Percentiles rank a stretch among this genome's conserved stretches.
These are phyloP conservation scores for Ricordea florida DNA, from an alignment of 92 coral and sea anemone genomes.

Conservation along the genomic window DNA sequence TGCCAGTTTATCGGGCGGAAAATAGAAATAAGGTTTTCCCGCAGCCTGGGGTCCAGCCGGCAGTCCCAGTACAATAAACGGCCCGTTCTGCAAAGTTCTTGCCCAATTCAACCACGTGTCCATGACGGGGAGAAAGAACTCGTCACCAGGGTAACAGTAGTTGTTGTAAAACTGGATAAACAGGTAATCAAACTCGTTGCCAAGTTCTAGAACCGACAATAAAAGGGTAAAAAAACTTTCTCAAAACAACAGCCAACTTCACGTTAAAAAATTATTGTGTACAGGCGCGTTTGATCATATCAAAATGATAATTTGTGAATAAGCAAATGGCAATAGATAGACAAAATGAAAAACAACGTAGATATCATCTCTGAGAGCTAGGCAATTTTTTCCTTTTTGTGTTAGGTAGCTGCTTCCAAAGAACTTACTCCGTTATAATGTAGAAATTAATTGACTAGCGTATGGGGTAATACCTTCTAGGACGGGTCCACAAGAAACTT, in stretches of 20 bases:
- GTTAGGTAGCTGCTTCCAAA: too few relatives aligned
- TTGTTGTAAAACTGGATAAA: slow-evolving; percentile 89
- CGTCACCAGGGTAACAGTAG: slow-evolving; percentile 84
- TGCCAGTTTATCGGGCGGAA: slow-evolving; percentile 80
- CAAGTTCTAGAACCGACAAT: slow-evolving; percentile 48
- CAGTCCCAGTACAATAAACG: slow-evolving; percentile 75
- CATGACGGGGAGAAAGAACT: slow-evolving; percentile 69
- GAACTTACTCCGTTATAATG: too few relatives aligned
- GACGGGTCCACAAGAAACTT: slow-evolving; percentile 85
- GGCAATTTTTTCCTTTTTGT: too few relatives aligned
- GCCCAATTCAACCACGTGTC: slow-evolving; percentile 86
- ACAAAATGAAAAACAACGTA: too few relatives aligned
- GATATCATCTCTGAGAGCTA: too few relatives aligned
- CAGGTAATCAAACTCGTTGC: slow-evolving; percentile 84
- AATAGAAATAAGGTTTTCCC: slow-evolving; percentile 71
- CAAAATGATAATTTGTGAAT: too few relatives aligned
- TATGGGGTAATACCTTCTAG: slow-evolving; percentile 50
- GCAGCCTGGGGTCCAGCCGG: slow-evolving; percentile 81
- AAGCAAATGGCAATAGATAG: too few relatives aligned
- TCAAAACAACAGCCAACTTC: neutral
- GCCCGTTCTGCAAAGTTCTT: slow-evolving; percentile 66
- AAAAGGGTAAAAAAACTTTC: neutral
- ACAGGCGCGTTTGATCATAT: too few relatives aligned
- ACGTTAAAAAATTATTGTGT: too few relatives aligned
- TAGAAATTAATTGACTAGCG: too few relatives aligned